phyloP scores from a whole-genome alignment of 2,888 invertebrate species.

The Oithona nana region DNA sequence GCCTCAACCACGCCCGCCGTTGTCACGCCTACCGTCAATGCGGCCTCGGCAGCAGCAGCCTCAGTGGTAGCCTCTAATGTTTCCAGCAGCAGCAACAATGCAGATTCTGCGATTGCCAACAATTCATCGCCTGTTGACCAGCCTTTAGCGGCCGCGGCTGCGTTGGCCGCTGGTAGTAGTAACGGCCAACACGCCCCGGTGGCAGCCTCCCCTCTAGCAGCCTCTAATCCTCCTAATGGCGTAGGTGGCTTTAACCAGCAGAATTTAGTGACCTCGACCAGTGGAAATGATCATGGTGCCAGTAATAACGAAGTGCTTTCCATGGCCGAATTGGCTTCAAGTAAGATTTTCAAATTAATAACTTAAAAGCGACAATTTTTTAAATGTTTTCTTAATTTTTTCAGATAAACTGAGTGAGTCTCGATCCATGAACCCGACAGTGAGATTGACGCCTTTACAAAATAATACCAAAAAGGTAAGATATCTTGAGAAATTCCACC shows the following conservation, averaged over 20 bases:
- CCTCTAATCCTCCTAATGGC: too few relatives aligned
- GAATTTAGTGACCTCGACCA: not conserved
- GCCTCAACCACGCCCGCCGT: slow-evolving; percentile 29
- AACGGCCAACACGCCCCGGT: too few relatives aligned
- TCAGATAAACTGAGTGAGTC: not conserved
- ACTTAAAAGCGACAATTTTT: not conserved
- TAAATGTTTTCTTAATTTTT: not conserved
- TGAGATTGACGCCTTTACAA: not conserved
- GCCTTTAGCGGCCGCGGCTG: not conserved
- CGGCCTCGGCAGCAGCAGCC: not conserved
- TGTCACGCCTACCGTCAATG: slow-evolving; percentile 22
- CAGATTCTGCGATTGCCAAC: slow-evolving; percentile 22
- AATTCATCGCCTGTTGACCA: slow-evolving; percentile 31
- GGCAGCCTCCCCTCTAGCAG: too few relatives aligned
- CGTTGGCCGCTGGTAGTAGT: not conserved
- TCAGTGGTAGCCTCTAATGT: not conserved
- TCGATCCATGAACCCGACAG: not conserved
- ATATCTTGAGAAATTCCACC: too few relatives aligned
- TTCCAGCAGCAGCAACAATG: not conserved
- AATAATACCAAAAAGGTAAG: slow-evolving; percentile 22
- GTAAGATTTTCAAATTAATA: not conserved
- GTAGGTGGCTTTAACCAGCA: too few relatives aligned
- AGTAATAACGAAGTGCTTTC: not conserved
- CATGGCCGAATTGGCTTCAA: not conserved
- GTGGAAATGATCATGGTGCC: not conserved